Percentiles rank a stretch among this genome's conserved stretches.
phyloP scores from a whole-genome alignment of 1,140 invertebrate species.

The Scaptomyza hsui region DNA sequence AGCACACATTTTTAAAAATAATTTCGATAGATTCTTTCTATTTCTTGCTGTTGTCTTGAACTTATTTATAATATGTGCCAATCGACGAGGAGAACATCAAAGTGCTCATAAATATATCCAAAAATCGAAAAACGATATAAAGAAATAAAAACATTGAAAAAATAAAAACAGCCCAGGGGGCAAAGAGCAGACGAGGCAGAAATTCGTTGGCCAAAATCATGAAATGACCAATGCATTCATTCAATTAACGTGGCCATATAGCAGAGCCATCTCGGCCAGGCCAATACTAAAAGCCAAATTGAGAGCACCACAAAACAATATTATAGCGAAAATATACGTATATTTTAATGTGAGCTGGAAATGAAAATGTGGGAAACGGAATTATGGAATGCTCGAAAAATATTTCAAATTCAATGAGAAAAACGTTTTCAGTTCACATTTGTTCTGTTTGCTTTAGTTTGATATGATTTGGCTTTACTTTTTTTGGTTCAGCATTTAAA shows the following conservation, averaged over 20 bases:
- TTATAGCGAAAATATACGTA: conserved; percentile 31
- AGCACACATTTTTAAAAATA: not conserved
- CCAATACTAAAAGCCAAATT: conserved; percentile 23
- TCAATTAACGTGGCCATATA: conserved; percentile 66
- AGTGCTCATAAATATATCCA: conserved; percentile 43
- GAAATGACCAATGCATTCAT: conserved; percentile 61
- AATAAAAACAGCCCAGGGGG: conserved; percentile 11
- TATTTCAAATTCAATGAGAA: conserved; percentile 69
- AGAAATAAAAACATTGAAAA: conserved; percentile 1
- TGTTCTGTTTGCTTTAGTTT: conserved; percentile 17
- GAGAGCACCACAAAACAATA: conserved; percentile 37
- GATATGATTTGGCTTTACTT: not conserved
- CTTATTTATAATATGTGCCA: conserved; percentile 44
- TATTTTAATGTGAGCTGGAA: conserved; percentile 61
- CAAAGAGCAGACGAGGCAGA: conserved; percentile 34
- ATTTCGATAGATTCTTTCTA: conserved; percentile 2
- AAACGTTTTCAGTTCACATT: conserved; percentile 36
- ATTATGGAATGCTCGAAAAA: conserved; percentile 75
- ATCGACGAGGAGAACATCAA: conserved; percentile 52
- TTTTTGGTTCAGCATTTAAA: conserved; percentile 58
- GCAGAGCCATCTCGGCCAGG: conserved; percentile 12
- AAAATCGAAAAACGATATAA: not conserved
- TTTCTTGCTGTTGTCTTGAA: conserved; percentile 14
- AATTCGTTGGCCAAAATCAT: conserved; percentile 54
- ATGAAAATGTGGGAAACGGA: conserved; percentile 54